phyloP scores from a whole-genome alignment of 2,888 invertebrate genomes.

The Catocala nupta region DNA sequence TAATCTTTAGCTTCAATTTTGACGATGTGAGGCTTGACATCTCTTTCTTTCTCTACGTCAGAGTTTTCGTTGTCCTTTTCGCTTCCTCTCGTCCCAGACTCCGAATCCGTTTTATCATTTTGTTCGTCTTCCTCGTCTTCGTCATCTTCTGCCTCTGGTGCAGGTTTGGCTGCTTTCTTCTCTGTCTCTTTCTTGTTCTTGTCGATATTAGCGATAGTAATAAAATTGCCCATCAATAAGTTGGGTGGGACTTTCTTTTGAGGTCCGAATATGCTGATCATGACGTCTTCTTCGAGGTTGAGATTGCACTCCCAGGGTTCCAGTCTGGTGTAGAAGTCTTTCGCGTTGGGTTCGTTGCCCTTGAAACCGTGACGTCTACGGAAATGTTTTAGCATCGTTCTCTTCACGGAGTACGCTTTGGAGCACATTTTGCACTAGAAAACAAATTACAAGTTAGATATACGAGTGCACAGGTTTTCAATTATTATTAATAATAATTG shows the following conservation, averaged over 20 bases:
- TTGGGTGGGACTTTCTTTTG: slow-evolving; percentile 61
- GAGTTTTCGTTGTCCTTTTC: slow-evolving; percentile 21
- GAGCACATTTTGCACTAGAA: slow-evolving; percentile 84
- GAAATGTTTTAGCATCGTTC: slow-evolving; percentile 81
- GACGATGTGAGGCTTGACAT: slow-evolving; percentile 23
- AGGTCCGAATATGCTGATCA: slow-evolving; percentile 77
- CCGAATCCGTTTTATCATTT: slow-evolving; percentile 9
- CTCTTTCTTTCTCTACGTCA: slow-evolving; percentile 30
- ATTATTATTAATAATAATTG: too few relatives aligned
- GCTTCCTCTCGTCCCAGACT: slow-evolving; percentile 23
- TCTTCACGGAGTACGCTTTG: slow-evolving; percentile 79
- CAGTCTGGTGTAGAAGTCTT: slow-evolving; percentile 68
- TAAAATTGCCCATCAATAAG: slow-evolving; percentile 63
- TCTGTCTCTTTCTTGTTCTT: not conserved
- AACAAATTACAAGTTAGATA: slow-evolving; percentile 5
- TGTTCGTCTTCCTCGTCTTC: slow-evolving; percentile 19
- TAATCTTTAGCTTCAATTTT: slow-evolving; percentile 47
- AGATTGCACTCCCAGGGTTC: slow-evolving; percentile 79
- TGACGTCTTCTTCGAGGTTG: slow-evolving; percentile 71
- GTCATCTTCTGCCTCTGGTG: slow-evolving; percentile 11
- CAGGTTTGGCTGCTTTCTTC: not conserved
- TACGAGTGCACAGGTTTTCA: too few relatives aligned
- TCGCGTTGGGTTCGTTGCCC: slow-evolving; percentile 59
- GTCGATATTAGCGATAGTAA: slow-evolving; percentile 56
- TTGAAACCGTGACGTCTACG: slow-evolving; percentile 76